phyloP scores from a whole-genome alignment of 2,888 invertebrate genomes.

The Drosophila testacea region DNA sequence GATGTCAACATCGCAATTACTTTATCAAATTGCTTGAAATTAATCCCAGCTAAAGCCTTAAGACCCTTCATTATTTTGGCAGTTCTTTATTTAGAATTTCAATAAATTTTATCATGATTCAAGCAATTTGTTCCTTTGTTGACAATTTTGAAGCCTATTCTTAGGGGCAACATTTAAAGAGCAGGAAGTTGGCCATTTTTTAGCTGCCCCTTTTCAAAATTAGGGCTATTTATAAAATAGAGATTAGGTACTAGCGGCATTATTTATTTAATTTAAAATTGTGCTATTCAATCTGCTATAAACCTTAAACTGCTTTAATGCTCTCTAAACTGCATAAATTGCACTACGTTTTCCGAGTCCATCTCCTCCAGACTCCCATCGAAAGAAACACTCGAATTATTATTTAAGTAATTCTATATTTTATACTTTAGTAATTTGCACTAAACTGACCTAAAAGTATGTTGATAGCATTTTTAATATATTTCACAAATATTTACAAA shows the following conservation, averaged over 20 bases:
- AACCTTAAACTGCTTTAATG: not conserved
- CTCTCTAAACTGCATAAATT: not conserved
- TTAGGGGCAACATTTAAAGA: constrained; percentile 7
- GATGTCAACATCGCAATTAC: constrained; percentile 14
- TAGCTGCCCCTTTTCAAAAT: not conserved
- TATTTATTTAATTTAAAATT: too few relatives aligned
- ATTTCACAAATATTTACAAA: not conserved
- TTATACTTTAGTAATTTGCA: too few relatives aligned
- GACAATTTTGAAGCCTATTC: constrained; percentile 12
- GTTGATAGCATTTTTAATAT: not conserved
- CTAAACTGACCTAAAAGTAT: not conserved
- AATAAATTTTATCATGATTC: not conserved
- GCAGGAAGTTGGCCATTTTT: not conserved
- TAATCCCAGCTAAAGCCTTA: constrained; percentile 17
- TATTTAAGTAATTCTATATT: too few relatives aligned
- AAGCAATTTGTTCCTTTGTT: not conserved
- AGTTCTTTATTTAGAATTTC: constrained; percentile 9
- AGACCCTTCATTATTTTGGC: constrained; percentile 1
- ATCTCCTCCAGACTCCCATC: too few relatives aligned
- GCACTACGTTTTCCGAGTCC: not conserved
- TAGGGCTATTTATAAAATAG: not conserved
- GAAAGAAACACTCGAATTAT: too few relatives aligned
- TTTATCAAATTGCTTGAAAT: constrained; percentile 13
- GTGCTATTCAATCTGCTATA: too few relatives aligned
- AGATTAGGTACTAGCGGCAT: not conserved